Conservation (phyloP, 1,140 invertebrate species). For the Bombus huntii region DNA sequence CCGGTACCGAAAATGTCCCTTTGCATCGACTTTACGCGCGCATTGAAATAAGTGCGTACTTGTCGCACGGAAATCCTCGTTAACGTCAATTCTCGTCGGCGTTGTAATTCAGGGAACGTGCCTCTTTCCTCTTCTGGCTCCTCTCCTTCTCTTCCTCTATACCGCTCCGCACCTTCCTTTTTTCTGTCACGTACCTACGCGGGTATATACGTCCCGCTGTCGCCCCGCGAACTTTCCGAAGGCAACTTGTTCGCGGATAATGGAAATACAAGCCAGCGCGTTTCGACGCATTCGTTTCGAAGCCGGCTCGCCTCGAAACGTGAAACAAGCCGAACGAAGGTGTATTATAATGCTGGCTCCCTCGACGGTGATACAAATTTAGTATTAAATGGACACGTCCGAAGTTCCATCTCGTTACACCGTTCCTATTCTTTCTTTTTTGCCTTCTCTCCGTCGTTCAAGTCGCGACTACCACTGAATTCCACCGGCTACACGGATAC, state of each 20-base stretch:
- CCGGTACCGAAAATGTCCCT: constrained; percentile 45
- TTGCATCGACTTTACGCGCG: constrained; percentile 21
- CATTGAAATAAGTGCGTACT: constrained; percentile 55
- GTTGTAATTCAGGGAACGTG: constrained; percentile 62
- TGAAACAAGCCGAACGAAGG: constrained; percentile 9
- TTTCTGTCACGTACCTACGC: constrained; percentile 48
- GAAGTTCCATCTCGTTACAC: constrained; percentile 37
- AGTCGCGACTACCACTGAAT: constrained; percentile 20
- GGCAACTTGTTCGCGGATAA: constrained; percentile 55
- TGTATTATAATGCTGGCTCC: constrained; percentile 25
- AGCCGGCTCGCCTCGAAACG: not conserved
- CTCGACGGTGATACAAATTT: constrained; percentile 51
- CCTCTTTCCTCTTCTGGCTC: not conserved
- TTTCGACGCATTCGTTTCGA: constrained; percentile 37
- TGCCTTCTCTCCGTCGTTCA: not conserved
- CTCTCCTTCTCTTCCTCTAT: not conserved
- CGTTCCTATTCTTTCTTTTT: not conserved
- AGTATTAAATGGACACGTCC: constrained; percentile 47
- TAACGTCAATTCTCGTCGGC: constrained; percentile 67
- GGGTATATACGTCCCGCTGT: constrained; percentile 39
- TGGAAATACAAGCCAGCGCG: constrained; percentile 42
- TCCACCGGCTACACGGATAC: constrained; percentile 14
- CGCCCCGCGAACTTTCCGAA: constrained; percentile 48
- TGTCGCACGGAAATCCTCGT: constrained; percentile 69
- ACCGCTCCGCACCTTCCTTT: constrained; percentile 42